These are phyloP conservation scores for Carassius carassius DNA, from an alignment of 2,113 vertebrate species.

Conservation along the genomic window DNA sequence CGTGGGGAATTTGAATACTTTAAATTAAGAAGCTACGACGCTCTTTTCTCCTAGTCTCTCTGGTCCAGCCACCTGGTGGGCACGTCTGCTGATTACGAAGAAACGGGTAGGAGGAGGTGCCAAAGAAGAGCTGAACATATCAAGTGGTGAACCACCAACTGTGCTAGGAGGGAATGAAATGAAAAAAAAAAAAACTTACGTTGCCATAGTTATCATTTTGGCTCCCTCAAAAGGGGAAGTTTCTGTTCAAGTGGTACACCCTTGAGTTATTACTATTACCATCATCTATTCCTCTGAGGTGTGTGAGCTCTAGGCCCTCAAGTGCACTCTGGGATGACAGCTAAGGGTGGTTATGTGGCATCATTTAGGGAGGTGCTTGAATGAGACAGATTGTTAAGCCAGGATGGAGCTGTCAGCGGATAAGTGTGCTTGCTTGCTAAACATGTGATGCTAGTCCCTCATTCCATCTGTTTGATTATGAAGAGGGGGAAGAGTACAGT, in stretches of 20 bases:
- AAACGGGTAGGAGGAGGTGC: slow-evolving; percentile 17
- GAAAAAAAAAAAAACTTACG: slow-evolving; percentile 24
- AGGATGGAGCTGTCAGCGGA: slow-evolving; percentile 44
- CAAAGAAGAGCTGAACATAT: background rate
- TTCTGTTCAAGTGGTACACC: background rate
- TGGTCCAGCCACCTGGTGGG: slow-evolving; percentile 30
- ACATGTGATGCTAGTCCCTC: slow-evolving; percentile 46
- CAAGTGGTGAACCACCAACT: slow-evolving; percentile 34
- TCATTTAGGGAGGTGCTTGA: slow-evolving; percentile 4
- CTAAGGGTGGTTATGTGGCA: slow-evolving; percentile 8
- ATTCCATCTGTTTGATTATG: slow-evolving; percentile 51
- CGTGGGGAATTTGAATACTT: slow-evolving; percentile 37
- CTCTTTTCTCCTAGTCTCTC: slow-evolving; percentile 25
- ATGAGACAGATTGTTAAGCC: slow-evolving; percentile 44
- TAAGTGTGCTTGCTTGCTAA: slow-evolving; percentile 55
- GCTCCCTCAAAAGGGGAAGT: background rate
- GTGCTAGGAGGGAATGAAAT: slow-evolving; percentile 1
- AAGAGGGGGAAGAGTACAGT: background rate
- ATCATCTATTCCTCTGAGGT: slow-evolving; percentile 35
- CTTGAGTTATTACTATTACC: background rate
- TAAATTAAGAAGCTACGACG: slow-evolving; percentile 32
- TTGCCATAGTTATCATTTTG: background rate
- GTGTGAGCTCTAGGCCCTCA: slow-evolving; percentile 8
- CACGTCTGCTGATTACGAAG: background rate
- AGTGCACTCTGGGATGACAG: slow-evolving; percentile 1